Evolutionary conservation across 2,888 invertebrate genomes (phyloP).

Genomic region (Thyatira batis): DNA sequence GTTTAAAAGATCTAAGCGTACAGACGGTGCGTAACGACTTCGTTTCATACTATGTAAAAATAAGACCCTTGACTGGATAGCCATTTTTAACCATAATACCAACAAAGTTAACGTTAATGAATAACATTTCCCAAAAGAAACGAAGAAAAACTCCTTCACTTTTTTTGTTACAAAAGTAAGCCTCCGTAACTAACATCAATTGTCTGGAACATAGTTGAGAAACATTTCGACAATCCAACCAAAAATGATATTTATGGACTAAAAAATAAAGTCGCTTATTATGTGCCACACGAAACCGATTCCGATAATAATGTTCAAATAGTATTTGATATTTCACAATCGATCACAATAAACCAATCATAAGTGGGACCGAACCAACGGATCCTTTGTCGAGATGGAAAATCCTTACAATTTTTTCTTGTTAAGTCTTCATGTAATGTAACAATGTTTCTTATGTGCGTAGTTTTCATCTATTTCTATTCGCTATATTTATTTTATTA

Average conservation of each 20-base stretch:
- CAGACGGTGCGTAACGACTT: too few relatives aligned
- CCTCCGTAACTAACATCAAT: slow-evolving; percentile 1
- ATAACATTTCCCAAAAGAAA: not conserved
- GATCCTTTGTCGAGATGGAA: slow-evolving; percentile 1
- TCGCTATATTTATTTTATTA: not conserved
- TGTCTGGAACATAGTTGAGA: slow-evolving; percentile 1
- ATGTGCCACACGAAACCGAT: not conserved
- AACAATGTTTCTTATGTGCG: not conserved
- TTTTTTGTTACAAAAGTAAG: not conserved
- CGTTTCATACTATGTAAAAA: too few relatives aligned
- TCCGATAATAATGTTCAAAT: slow-evolving; percentile 4
- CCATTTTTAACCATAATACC: too few relatives aligned
- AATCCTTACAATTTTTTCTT: not conserved
- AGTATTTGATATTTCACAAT: slow-evolving; percentile 1
- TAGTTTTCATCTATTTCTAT: not conserved
- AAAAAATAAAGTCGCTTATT: slow-evolving; percentile 2
- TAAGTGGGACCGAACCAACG: not conserved
- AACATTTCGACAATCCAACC: not conserved
- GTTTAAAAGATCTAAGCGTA: too few relatives aligned
- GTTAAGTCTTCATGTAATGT: not conserved
- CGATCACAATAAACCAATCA: slow-evolving; percentile 4
- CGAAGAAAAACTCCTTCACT: not conserved
- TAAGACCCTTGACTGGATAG: too few relatives aligned
- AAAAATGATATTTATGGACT: not conserved
- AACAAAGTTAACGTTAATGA: not conserved